Evolutionary conservation across 1,140 invertebrate species (phyloP).

Genomic region (Drosophila setifemur): DNA sequence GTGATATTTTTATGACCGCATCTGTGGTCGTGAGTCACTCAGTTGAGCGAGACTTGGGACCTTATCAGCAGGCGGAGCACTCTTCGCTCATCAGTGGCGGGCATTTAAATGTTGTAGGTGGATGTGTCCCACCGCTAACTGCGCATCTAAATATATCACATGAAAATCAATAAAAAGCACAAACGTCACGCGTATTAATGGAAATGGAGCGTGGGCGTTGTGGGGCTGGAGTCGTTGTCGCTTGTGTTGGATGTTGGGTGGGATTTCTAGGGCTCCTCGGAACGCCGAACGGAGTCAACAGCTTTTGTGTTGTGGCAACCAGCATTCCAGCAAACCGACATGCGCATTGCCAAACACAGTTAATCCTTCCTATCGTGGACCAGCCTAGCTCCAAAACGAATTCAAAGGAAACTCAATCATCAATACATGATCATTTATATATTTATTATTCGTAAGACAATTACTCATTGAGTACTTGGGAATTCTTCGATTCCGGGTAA

Average conservation of each 20-base stretch:
- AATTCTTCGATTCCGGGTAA: too few relatives aligned
- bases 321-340: slow-evolving; percentile 62
- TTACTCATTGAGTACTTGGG: too few relatives aligned
- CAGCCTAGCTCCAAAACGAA: too few relatives aligned
- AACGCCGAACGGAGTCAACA: slow-evolving; percentile 61
- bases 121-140: slow-evolving; percentile 37
- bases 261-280: slow-evolving; percentile 6
- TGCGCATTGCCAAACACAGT: slow-evolving; percentile 68
- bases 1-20: background rate
- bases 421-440: too few relatives aligned
- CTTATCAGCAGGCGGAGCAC: slow-evolving; percentile 56
- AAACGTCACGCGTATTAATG: slow-evolving; percentile 67
- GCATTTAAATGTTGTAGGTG: slow-evolving; percentile 29
- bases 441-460: too few relatives aligned
- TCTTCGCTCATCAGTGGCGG: background rate
- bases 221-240: background rate
- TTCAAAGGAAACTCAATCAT: too few relatives aligned
- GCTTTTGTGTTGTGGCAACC: slow-evolving; percentile 73
- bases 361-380: too few relatives aligned
- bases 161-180: slow-evolving; percentile 58
- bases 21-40: slow-evolving; percentile 54
- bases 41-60: slow-evolving; percentile 17
- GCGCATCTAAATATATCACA: slow-evolving; percentile 73
- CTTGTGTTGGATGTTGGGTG: background rate
- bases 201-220: slow-evolving; percentile 50